Base-by-base conservation (phyloP, 1,140 invertebrate species). In the Drosophila navojoa region DNA sequence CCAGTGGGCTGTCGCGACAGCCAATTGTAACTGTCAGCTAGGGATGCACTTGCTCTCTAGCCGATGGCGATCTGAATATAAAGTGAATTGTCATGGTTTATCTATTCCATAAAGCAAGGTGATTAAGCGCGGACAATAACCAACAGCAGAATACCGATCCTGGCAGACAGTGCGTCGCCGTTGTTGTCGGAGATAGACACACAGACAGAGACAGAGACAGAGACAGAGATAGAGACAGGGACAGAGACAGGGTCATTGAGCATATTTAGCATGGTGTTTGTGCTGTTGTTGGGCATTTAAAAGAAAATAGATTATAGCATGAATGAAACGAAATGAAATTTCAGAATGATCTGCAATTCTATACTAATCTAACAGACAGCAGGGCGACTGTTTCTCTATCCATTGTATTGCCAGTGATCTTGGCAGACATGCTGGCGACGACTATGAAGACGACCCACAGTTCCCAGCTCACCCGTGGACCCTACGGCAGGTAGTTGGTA, bases 321-420 rank as follows among this genome's bases (percentile, higher is more conserved):
- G 82, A 87, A 87, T 87, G 82, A 86, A 86, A 82, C 76, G 76
- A 82, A 82, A 86, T 89, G 84, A 87, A 89, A 87, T 89, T 89
- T 87, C 84, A 87, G 82, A 87, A 87, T 87, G 82, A 89, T 87
- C 82, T 82, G 82, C 82, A 87, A 87, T 87, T 87, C 82, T 89
- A 66, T 89, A 87, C 84, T 87, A 87, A 87, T 87, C 82, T 87
- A 87, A 62, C 68, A 61, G 53, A 74, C 60, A 64, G 62, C 75
- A 76, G 75, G 75, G 75, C 52, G 75, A 74, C 77, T 60, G n/a
- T 45, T 35, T 52, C 25, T 64, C 44, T 64, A 29, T 22, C 73
- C 64, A 81, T 81, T 81, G 73, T 77, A 9, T 63, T 53, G 16
- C 61, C 63, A 50, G 76, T 82, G 82, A 87, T 87, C 82, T 79